Percentiles rank a stretch among this genome's conserved stretches.
phyloP scores from a whole-genome alignment of 2,888 invertebrate genomes.

The Anthrax anthrax region DNA sequence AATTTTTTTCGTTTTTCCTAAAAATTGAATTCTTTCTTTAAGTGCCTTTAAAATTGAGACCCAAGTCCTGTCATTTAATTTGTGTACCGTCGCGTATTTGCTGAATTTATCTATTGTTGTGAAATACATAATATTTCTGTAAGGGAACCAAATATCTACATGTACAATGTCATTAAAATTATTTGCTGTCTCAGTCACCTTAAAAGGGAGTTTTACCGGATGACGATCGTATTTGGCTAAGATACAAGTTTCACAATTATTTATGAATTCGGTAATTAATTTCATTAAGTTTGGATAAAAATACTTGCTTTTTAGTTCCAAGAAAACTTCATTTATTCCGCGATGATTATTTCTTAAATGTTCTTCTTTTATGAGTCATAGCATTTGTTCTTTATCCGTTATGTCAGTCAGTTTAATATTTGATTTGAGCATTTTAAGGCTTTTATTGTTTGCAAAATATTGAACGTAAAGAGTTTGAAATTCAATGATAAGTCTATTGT shows the following conservation, averaged over 20 bases:
- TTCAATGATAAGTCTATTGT: not conserved
- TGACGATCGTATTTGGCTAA: constrained; percentile 2
- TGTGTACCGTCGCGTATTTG: constrained; percentile 2
- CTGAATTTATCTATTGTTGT: constrained; percentile 1
- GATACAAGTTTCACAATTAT: constrained; percentile 1
- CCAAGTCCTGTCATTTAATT: too few relatives aligned
- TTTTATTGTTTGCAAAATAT: too few relatives aligned
- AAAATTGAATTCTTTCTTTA: too few relatives aligned
- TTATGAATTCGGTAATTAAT: not conserved
- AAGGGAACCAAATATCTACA: constrained; percentile 1
- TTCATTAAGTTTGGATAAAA: not conserved
- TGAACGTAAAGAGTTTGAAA: not conserved
- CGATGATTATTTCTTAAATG: constrained; percentile 1
- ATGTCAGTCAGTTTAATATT: too few relatives aligned
- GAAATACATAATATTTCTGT: constrained; percentile 2
- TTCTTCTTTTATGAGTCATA: not conserved
- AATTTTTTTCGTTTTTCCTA: too few relatives aligned
- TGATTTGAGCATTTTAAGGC: not conserved
- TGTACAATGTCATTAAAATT: constrained; percentile 3
- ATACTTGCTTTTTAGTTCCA: not conserved
- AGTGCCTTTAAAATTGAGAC: too few relatives aligned
- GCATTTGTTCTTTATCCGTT: not conserved
- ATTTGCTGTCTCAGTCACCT: not conserved
- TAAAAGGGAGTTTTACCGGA: not conserved
- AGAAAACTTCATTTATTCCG: constrained; percentile 2